Percentiles rank a stretch among this genome's conserved stretches.
These are phyloP conservation scores for Rhabdomys pumilio DNA, from an alignment of 2,797 vertebrate genomes.

Conservation along the genomic window DNA sequence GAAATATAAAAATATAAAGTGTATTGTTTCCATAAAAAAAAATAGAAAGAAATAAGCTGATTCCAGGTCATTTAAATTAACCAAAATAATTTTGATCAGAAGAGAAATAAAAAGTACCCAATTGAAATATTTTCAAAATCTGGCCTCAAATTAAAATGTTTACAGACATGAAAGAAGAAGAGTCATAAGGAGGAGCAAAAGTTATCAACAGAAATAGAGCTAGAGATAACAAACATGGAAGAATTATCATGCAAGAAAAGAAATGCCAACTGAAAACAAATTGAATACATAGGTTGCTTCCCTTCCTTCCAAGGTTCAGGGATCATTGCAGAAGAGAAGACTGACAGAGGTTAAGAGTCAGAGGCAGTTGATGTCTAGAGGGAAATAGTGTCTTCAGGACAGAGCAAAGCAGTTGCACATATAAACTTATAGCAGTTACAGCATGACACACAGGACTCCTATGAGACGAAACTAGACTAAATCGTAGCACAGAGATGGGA, in stretches of 20 bases:
- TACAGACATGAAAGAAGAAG: background rate
- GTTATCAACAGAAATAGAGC: constrained; percentile 24
- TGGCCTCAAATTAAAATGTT: background rate
- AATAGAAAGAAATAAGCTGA: background rate
- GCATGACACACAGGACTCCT: background rate
- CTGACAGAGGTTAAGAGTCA: background rate
- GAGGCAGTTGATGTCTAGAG: background rate
- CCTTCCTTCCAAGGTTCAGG: too few species aligned
- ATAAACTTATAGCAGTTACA: background rate
- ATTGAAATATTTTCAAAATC: constrained; percentile 23
- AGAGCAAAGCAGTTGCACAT: background rate
- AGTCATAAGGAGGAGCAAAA: constrained; percentile 27
- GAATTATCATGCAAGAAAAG: background rate
- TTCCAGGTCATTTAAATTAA: background rate
- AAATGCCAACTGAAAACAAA: background rate
- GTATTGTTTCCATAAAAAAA: too few species aligned
- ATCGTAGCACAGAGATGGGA: background rate
- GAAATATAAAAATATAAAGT: too few species aligned
- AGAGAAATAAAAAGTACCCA: background rate
- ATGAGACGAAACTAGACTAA: background rate
- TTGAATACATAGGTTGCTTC: too few species aligned
- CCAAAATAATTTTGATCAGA: background rate
- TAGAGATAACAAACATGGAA: constrained; percentile 22
- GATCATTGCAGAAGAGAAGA: background rate
- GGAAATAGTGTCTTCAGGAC: background rate